phyloP scores from a whole-genome alignment of 2,888 invertebrate genomes.

The Seladonia tumulorum region DNA sequence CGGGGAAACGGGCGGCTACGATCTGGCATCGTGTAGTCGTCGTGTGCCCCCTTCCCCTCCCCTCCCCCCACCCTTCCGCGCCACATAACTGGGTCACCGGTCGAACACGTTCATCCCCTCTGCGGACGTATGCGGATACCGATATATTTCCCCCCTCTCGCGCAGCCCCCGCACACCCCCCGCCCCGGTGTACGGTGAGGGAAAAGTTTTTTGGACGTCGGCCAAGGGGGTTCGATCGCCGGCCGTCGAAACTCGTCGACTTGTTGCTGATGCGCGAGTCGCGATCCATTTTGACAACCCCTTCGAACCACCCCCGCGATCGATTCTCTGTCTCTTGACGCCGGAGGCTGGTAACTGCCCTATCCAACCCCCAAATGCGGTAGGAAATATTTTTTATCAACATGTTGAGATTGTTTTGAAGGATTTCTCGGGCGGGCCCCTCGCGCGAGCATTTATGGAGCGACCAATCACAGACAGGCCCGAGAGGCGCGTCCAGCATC shows the following conservation, averaged over 20 bases:
- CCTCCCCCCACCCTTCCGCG: background rate
- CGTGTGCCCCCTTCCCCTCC: background rate
- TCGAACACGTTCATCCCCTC: conserved; percentile 46
- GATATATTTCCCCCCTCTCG: conserved; percentile 40
- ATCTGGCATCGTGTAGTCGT: background rate
- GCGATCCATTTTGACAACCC: background rate
- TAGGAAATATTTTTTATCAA: background rate
- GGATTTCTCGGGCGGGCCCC: background rate
- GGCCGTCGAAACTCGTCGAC: conserved; percentile 37
- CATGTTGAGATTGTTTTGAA: background rate
- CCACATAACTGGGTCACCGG: conserved; percentile 51
- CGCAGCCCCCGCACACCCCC: conserved; percentile 4
- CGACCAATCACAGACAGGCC: background rate
- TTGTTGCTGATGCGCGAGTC: conserved; percentile 53
- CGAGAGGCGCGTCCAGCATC: background rate
- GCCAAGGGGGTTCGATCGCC: conserved; percentile 51
- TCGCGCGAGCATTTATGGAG: background rate
- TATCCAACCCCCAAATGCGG: background rate
- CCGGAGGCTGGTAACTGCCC: background rate
- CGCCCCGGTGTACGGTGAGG: background rate
- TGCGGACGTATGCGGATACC: conserved; percentile 62
- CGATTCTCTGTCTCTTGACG: conserved; percentile 1
- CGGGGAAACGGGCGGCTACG: background rate
- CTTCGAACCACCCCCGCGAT: background rate
- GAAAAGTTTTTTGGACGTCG: conserved; percentile 50